Conservation (phyloP, 2,888 invertebrate genomes). For the Habrosyne pyritoides region DNA sequence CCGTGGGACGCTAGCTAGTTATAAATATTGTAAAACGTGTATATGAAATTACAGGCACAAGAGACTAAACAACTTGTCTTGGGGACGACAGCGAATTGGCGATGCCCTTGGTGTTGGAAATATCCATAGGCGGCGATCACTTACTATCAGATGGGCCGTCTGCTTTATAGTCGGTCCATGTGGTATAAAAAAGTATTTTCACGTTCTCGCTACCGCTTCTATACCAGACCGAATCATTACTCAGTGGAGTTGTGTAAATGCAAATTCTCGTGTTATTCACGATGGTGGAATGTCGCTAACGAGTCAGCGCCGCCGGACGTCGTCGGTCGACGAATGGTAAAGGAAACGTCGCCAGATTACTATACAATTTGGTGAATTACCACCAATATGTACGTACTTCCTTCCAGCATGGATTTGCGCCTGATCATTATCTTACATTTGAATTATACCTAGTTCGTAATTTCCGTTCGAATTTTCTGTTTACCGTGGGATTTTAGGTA, state of each 20-base stretch:
- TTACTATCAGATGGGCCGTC: too few species aligned
- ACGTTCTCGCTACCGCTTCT: background rate
- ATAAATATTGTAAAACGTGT: too few species aligned
- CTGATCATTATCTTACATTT: background rate
- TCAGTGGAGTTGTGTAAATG: constrained; percentile 28
- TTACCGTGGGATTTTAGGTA: background rate
- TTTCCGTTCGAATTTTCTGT: background rate
- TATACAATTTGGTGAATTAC: constrained; percentile 16
- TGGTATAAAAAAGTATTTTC: too few species aligned
- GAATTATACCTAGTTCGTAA: background rate
- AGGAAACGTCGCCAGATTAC: constrained; percentile 29
- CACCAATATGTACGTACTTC: constrained; percentile 21
- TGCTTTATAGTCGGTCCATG: too few species aligned
- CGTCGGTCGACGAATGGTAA: constrained; percentile 18
- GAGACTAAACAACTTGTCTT: too few species aligned
- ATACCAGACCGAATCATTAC: background rate
- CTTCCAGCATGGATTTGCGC: background rate
- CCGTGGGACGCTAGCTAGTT: too few species aligned
- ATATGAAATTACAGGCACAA: too few species aligned
- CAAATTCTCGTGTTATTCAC: constrained; percentile 46
- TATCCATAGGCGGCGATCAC: too few species aligned
- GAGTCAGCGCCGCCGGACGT: constrained; percentile 16
- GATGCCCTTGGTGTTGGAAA: too few species aligned
- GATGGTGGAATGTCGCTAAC: constrained; percentile 41
- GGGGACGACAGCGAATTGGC: too few species aligned